Base-by-base conservation (phyloP, 2,113 vertebrate genomes). In the Gopherus evgoodei region DNA sequence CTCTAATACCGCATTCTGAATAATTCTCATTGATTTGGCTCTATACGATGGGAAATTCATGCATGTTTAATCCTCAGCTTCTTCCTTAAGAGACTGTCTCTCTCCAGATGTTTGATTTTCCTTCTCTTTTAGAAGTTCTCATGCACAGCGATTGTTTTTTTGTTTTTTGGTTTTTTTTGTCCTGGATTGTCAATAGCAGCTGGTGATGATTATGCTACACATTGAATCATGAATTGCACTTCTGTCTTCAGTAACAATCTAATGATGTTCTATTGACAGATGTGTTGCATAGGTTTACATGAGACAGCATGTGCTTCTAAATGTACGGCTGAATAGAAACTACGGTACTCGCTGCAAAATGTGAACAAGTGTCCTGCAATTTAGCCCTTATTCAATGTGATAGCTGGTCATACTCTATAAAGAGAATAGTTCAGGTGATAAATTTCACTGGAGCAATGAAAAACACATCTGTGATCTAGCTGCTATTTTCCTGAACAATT, bases 311-410 rank as follows among this genome's bases (percentile, higher is more conserved):
- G 42, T 27, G 22, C 42, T 76, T 76, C 42, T 76, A 27, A 44
- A 25, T 69, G 24, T 76, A 27, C 11, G 2, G 6, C 42, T 76
- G 42, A 44, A 25, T 12, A 27, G 75, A 47, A 76, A 44, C 75
- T 25, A 3, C 3, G 49, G 49, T 4, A 31, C 12, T 75, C 17
- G 38, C 31, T 59, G 14, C 13, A 88, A 35, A 1, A 1, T 1
- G n/a, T 22, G 13, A 57, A 27, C 0, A 4, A 56, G 59, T 0
- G 0, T 12, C 42, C 21, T 38, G 14, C 13, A 76, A 86, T 24
- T 31, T 53, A 44, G 82, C 6, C 22, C 25, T 62, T 2, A n/a
- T 5, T 53, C 38, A 8, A 49, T 72, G 44, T 35, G 42, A 19
- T 29, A 47, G 57, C 35, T 2, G 6, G n/a, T 2, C 81, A 1